Percentiles rank a stretch among this genome's conserved stretches.
Conservation (phyloP, 2,113 vertebrate genomes). For the Setophaga coronata region DNA sequence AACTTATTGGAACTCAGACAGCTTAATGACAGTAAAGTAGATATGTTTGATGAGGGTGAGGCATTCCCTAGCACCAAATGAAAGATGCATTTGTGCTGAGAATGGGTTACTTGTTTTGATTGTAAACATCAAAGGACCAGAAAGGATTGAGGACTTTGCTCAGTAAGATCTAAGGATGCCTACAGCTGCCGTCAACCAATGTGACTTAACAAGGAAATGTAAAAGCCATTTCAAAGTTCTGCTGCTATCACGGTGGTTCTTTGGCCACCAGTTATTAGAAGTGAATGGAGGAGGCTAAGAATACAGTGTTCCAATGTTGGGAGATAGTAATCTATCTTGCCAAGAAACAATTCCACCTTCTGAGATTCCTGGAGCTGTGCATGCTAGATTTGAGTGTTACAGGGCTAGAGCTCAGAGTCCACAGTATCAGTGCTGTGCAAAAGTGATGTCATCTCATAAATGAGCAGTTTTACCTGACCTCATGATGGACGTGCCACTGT, state of each 20-base stretch:
- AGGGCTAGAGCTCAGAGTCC: not conserved
- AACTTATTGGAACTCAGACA: not conserved
- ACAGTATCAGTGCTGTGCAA: not conserved
- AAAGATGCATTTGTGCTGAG: not conserved
- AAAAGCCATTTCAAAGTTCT: constrained; percentile 60
- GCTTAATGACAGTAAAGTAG: not conserved
- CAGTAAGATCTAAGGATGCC: not conserved
- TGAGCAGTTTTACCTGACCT: no score
- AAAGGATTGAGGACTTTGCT: constrained; percentile 23
- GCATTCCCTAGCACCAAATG: not conserved
- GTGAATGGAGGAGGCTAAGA: not conserved
- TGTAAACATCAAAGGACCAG: not conserved
- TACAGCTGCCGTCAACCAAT: not conserved
- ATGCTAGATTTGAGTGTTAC: not conserved
- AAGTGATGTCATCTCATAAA: not conserved
- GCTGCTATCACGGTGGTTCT: not conserved
- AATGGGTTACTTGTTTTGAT: not conserved
- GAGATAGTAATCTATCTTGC: not conserved
- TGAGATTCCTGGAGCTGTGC: not conserved
- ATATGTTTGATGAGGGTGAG: not conserved
- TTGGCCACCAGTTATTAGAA: not conserved
- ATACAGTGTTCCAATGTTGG: accelerated
- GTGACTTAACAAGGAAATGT: not conserved
- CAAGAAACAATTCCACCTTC: not conserved
- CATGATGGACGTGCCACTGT: not conserved